A percentile compares a stretch with the other conserved stretches of the same genome.
phyloP scores from a whole-genome alignment of 2,888 invertebrate species.

The Tachina lurida region DNA sequence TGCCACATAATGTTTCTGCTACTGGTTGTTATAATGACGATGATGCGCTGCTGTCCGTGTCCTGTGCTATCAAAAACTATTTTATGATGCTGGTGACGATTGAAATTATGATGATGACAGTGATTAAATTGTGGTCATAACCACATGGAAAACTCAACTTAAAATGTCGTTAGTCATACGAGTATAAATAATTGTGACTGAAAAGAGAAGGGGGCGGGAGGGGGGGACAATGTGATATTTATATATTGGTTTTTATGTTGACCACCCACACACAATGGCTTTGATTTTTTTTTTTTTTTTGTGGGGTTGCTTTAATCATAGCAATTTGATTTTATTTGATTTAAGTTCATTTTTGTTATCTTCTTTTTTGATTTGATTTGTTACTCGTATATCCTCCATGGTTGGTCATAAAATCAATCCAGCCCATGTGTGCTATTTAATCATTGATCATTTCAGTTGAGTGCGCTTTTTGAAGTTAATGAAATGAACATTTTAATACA shows the following conservation, averaged over 20 bases:
- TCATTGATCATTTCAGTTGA: conserved; percentile 27
- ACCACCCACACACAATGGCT: conserved; percentile 58
- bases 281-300: conserved; percentile 33
- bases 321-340: conserved; percentile 23
- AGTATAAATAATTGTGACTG: conserved; percentile 10
- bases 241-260: conserved; percentile 56
- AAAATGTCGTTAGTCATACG: conserved; percentile 41
- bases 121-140: conserved; percentile 60
- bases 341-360: conserved; percentile 11
- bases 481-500: conserved; percentile 27
- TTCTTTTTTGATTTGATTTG: conserved; percentile 15
- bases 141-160: conserved; percentile 49
- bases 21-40: conserved; percentile 20
- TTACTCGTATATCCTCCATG: conserved; percentile 16
- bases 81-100: conserved; percentile 5
- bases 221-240: conserved; percentile 32
- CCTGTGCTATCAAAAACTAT: background rate
- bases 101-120: conserved; percentile 29
- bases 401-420: conserved; percentile 32
- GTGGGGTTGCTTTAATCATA: conserved; percentile 39
- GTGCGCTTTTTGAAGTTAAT: conserved; percentile 42
- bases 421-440: conserved; percentile 27
- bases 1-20: conserved; percentile 31
- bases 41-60: background rate
- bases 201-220: background rate